Conservation (phyloP, 2,888 invertebrate genomes). For the Chirona hameri region DNA sequence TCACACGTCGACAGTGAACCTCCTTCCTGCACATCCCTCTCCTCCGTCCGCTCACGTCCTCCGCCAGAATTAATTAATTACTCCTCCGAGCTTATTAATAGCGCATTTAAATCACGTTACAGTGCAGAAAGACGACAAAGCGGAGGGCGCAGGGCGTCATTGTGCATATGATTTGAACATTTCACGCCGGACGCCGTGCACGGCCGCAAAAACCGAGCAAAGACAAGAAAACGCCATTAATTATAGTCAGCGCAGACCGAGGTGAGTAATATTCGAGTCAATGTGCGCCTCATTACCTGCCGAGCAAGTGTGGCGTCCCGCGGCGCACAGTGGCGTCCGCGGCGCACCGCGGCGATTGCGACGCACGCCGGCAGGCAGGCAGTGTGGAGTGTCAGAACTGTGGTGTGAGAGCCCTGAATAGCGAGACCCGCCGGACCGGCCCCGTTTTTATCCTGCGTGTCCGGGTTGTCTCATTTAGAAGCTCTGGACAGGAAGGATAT, state of each 20-base stretch:
- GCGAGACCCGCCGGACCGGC: too few relatives aligned
- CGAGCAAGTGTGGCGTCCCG: background rate
- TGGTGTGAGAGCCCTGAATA: too few relatives aligned
- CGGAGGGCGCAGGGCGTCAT: background rate
- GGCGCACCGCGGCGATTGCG: background rate
- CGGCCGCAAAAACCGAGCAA: slow-evolving; percentile 4
- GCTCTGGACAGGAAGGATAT: too few relatives aligned
- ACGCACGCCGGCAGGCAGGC: background rate
- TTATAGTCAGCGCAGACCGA: background rate
- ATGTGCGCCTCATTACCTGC: background rate
- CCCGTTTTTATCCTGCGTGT: too few relatives aligned
- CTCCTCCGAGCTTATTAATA: slow-evolving; percentile 11
- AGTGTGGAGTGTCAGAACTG: too few relatives aligned
- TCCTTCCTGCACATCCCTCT: background rate
- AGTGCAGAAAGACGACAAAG: slow-evolving; percentile 8
- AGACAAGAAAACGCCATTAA: slow-evolving; percentile 24
- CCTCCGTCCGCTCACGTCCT: background rate
- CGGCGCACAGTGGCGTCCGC: background rate
- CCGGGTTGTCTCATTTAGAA: too few relatives aligned
- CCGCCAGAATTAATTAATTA: background rate
- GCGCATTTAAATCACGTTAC: slow-evolving; percentile 26
- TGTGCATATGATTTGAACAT: slow-evolving; percentile 28
- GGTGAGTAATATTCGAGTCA: background rate
- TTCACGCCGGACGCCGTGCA: background rate
- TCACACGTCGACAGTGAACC: background rate